Evolutionary conservation across 2,113 vertebrate species (phyloP).

Genomic region (Anolis sagrei): DNA sequence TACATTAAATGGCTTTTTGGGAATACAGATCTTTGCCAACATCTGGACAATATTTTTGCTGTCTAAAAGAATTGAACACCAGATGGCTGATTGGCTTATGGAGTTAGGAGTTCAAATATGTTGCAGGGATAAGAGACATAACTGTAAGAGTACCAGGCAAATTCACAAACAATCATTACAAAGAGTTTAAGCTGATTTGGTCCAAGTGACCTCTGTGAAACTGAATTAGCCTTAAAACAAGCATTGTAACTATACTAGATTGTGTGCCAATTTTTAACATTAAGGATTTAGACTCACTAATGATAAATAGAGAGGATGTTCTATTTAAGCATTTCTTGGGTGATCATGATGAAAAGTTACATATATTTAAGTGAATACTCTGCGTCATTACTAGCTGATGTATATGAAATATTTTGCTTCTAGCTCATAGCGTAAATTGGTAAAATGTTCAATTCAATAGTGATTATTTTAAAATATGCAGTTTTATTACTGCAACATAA

Average conservation of each 20-base stretch:
- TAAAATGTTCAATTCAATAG: neutral
- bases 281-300: neutral
- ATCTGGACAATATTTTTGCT: constrained; percentile 1
- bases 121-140: neutral
- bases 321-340: neutral
- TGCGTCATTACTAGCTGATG: neutral
- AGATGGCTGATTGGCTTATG: constrained; percentile 7
- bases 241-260: neutral
- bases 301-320: neutral
- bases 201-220: neutral
- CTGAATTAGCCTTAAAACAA: constrained; percentile 2
- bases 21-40: constrained; percentile 1
- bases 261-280: constrained; percentile 2
- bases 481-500: neutral
- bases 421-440: neutral
- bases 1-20: constrained; percentile 11
- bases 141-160: neutral
- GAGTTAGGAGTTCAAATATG: neutral
- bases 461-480: neutral
- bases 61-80: neutral
- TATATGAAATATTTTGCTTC: neutral
- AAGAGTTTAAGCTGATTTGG: neutral
- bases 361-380: neutral
- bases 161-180: neutral
- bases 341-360: neutral